Conservation (phyloP, 2,888 invertebrate species). For the Perizoma flavofasciatum region DNA sequence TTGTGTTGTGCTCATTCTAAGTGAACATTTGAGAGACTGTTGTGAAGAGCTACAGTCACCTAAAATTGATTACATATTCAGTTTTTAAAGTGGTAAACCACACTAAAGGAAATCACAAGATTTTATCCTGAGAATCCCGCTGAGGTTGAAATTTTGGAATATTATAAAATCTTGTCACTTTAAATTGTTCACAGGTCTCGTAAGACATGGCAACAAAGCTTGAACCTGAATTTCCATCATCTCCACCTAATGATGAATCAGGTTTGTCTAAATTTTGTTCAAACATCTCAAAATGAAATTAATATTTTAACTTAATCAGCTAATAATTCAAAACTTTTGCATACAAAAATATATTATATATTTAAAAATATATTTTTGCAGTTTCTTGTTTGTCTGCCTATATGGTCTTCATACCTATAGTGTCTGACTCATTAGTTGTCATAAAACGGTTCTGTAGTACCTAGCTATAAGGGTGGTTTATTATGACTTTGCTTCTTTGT, state of each 20-base stretch:
- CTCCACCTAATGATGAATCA: constrained; percentile 74
- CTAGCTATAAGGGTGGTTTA: too few species aligned
- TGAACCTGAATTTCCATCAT: constrained; percentile 68
- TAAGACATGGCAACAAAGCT: constrained; percentile 74
- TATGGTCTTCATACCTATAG: not conserved
- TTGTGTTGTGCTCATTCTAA: too few species aligned
- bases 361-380: too few species aligned
- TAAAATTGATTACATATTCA: too few species aligned
- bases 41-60: too few species aligned
- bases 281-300: constrained; percentile 32
- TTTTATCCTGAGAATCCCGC: too few species aligned
- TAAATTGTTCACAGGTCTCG: constrained; percentile 73
- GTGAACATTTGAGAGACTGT: too few species aligned
- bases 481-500: too few species aligned
- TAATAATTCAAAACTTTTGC: not conserved
- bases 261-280: constrained; percentile 54
- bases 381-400: constrained; percentile 7
- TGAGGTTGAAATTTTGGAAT: too few species aligned
- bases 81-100: too few species aligned
- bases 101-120: too few species aligned
- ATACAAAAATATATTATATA: not conserved
- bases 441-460: not conserved
- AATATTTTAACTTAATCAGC: constrained; percentile 6
- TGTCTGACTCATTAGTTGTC: not conserved
- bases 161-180: constrained; percentile 3